Evolutionary conservation across 2,797 vertebrate genomes (phyloP).

Genomic region (Scolopax rusticola): DNA sequence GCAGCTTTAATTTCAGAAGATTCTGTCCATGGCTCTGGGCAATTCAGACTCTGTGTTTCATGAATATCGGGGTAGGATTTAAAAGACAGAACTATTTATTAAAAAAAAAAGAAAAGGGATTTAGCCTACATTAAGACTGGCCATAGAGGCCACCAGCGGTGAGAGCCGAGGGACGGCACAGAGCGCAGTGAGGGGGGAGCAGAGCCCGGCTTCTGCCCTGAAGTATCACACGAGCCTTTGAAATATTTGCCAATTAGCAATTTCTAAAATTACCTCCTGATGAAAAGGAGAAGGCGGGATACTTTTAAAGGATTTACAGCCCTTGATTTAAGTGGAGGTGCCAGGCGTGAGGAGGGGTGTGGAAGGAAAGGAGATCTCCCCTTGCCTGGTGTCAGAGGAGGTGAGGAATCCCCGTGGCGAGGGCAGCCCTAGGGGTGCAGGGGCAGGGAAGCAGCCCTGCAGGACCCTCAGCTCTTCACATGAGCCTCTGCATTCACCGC

Average conservation of each 20-base stretch:
- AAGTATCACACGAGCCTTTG: not conserved
- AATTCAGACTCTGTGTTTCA: not conserved
- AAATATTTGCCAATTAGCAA: not conserved
- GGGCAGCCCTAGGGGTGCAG: not conserved
- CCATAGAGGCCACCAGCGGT: rapidly evolving
- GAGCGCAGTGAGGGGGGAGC: not conserved
- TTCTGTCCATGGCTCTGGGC: not conserved
- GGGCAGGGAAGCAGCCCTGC: not conserved
- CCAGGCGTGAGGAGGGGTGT: not conserved
- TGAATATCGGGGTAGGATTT: not conserved
- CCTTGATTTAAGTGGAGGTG: not conserved
- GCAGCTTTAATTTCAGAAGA: not conserved
- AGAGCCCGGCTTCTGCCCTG: not conserved
- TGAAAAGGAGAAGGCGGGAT: not conserved
- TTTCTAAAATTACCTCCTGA: not conserved
- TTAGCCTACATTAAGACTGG: not conserved
- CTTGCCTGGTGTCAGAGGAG: not conserved
- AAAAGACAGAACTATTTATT: not conserved
- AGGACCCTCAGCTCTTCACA: not conserved
- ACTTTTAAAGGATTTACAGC: not conserved
- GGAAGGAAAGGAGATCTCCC: not conserved
- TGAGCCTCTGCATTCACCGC: not conserved
- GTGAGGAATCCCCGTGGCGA: not conserved
- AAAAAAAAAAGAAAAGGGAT: not conserved
- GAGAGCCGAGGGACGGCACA: not conserved